Evolutionary conservation across 2,797 vertebrate species (phyloP), one percentile per base, ranked within the genome.

Genomic region (Acanthurus lineatus): DNA sequence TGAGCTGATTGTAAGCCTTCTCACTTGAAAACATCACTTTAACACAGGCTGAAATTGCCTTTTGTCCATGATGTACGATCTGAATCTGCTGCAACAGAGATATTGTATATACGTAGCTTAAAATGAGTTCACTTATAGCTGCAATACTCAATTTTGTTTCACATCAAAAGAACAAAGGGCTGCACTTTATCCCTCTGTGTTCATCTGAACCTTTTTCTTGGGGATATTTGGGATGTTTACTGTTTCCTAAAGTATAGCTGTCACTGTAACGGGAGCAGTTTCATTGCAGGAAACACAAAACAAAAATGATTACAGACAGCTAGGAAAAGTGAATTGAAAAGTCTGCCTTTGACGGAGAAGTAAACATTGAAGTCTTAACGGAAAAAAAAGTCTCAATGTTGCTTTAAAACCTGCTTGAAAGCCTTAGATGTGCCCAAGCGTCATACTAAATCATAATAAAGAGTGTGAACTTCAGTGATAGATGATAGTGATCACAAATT

Each of bases 11-110:
- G 32, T 5, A 1, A 57, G 59, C 10, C 35, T 75, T 59, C n/a
- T 11, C 32, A 40, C 5, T 9, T 44, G 47, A 25, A 73, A 67
- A 40, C 61, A 28, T 78, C 35, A 44, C 45, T 75, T 69, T 49
- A 48, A 19, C 15, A 22, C 35, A 17, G 53, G 42, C 40, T 48
- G 3, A 61, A 60, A 54, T 44, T 28, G 15, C 19, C 57, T 53
- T 42, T 48, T 54, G 20, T 57, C 58, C 7, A 32, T 14, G 40
- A 59, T 22, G 52, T 20, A 25, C 58, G 16, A 54, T 67, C 22
- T 42, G 25, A 57, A 71, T 77, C 64, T 35, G n/a, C 38, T 20
- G 2, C 42, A 35, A 15, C 62, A 53, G 4, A 9, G 9, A 54
- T 0, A 9, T 11, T n/a, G 22, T 17, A 8, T 11, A 19, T 58